phyloP scores from a whole-genome alignment of 1,140 invertebrate genomes.

The Phymastichus coffea region DNA sequence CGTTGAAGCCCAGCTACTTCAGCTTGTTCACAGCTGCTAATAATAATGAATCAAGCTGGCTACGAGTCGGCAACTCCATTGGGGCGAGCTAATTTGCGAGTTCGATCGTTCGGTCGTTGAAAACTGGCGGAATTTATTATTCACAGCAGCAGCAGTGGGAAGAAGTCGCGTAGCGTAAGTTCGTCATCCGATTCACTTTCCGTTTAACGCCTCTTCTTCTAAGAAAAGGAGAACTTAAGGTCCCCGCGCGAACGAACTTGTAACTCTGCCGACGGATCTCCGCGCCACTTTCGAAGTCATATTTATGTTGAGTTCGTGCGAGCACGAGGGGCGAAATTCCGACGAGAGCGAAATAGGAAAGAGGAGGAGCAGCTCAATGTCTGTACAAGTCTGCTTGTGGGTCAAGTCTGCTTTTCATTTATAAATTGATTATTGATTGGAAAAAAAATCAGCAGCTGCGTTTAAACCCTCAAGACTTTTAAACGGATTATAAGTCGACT shows the following conservation, averaged over 20 bases:
- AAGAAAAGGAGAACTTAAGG: constrained; percentile 35
- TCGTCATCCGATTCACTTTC: constrained; percentile 27
- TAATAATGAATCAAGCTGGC: too few relatives aligned
- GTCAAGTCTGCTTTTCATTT: background rate
- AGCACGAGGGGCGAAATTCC: constrained; percentile 13
- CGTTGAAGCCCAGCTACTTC: too few relatives aligned
- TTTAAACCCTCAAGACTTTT: too few relatives aligned
- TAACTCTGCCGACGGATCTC: constrained; percentile 23
- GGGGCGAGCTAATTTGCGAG: constrained; percentile 6
- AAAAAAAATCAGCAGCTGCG: too few relatives aligned
- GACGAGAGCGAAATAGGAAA: constrained; percentile 8
- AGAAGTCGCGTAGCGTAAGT: constrained; percentile 11
- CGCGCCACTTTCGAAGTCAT: constrained; percentile 36
- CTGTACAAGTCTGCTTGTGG: background rate
- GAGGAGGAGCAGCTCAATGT: constrained; percentile 10
- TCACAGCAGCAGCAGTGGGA: background rate
- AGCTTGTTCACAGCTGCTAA: background rate
- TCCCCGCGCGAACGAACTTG: constrained; percentile 38
- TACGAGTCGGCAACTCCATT: too few relatives aligned
- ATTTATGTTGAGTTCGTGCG: constrained; percentile 37
- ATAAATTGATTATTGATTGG: too few relatives aligned
- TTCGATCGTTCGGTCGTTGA: constrained; percentile 17
- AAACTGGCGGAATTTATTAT: constrained; percentile 25
- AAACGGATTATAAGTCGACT: too few relatives aligned
- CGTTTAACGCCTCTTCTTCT: constrained; percentile 20